phyloP scores from a whole-genome alignment of 2,888 invertebrate species.

The Perizoma affinitatum region DNA sequence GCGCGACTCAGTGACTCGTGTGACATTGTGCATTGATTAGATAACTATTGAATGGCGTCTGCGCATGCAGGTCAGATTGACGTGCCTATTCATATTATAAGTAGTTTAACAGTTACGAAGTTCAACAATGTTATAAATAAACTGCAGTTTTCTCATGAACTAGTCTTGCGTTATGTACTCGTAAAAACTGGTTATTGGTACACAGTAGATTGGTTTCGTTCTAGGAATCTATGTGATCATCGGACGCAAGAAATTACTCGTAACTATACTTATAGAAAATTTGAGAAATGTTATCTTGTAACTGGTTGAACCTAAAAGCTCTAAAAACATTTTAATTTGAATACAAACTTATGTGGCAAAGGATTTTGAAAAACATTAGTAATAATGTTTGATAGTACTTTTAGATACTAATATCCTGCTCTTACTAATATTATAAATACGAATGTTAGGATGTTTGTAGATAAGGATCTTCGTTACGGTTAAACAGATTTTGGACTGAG shows the following conservation, averaged over 20 bases:
- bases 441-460: too few relatives aligned
- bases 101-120: constrained; percentile 6
- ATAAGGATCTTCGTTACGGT: too few relatives aligned
- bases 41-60: constrained; percentile 63
- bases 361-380: too few relatives aligned
- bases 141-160: constrained; percentile 19
- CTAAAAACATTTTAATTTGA: too few relatives aligned
- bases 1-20: constrained; percentile 57
- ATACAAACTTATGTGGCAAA: too few relatives aligned
- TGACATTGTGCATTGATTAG: constrained; percentile 67
- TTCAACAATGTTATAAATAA: constrained; percentile 20
- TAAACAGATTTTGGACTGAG: too few relatives aligned
- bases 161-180: constrained; percentile 11
- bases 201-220: constrained; percentile 14
- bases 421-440: too few relatives aligned
- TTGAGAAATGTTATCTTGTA: too few relatives aligned
- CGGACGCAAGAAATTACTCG: constrained; percentile 7
- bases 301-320: too few relatives aligned
- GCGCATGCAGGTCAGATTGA: constrained; percentile 34
- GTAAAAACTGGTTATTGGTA: constrained; percentile 15
- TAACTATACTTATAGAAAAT: too few relatives aligned
- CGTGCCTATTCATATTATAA: background rate
- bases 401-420: too few relatives aligned
- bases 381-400: too few relatives aligned
- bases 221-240: constrained; percentile 9